phyloP scores from a whole-genome alignment of 23 tunicate species.

The Ascidia mentula region DNA sequence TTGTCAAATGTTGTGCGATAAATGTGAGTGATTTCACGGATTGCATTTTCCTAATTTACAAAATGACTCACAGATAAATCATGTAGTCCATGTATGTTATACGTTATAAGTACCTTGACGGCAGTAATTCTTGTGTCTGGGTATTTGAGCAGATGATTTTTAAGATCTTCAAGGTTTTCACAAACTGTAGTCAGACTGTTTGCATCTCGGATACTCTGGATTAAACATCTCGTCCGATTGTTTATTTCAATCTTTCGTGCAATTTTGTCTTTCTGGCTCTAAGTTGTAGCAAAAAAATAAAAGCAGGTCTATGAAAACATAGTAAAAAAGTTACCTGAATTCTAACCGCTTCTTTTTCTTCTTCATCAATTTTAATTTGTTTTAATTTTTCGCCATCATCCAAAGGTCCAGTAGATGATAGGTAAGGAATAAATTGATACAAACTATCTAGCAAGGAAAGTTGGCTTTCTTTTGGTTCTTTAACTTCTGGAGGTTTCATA shows the following conservation, averaged over 20 bases:
- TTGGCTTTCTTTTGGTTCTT: neutral
- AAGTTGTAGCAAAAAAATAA: neutral
- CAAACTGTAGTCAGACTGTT: conserved; percentile 16
- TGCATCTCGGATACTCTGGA: conserved; percentile 34
- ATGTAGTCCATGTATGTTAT: neutral
- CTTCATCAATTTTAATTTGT: neutral
- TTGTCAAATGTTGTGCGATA: conserved; percentile 37
- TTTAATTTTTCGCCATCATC: neutral
- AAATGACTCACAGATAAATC: neutral
- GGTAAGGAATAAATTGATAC: conserved; percentile 50
- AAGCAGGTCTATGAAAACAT: too few species aligned
- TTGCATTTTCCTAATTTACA: conserved; percentile 63
- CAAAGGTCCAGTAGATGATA: neutral
- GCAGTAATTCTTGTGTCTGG: conserved; percentile 95
- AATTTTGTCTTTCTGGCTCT: conserved; percentile 40
- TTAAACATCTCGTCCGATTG: conserved; percentile 50
- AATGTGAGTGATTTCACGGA: conserved; percentile 53
- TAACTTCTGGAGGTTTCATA: neutral
- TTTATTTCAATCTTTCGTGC: conserved; percentile 45
- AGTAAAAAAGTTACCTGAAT: conserved; percentile 16
- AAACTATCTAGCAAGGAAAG: conserved; percentile 30
- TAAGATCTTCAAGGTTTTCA: conserved; percentile 50
- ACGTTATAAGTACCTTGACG: conserved; percentile 38
- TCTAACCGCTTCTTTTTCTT: neutral
- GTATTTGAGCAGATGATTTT: conserved; percentile 70